A percentile compares a stretch with the other conserved stretches of the same genome.
Conservation (phyloP, 2,113 vertebrate species). For the Thalassoma bifasciatum region DNA sequence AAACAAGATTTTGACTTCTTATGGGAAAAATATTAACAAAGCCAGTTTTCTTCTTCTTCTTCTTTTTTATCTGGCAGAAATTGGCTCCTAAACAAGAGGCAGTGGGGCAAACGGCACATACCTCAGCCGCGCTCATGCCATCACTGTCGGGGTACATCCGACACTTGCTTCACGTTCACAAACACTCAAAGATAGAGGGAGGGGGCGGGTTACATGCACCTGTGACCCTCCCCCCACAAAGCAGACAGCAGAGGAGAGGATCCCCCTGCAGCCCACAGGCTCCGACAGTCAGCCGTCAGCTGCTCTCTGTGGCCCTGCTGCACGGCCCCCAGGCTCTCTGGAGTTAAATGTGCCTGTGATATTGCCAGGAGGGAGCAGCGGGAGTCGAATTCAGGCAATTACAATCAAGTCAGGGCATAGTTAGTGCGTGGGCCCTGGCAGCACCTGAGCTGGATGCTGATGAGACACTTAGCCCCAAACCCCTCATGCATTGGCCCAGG, state of each 20-base stretch:
- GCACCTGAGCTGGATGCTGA: slow-evolving; percentile 99
- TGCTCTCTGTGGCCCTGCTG: slow-evolving; percentile 73
- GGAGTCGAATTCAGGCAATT: slow-evolving; percentile 99
- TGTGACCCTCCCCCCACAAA: slow-evolving; percentile 67
- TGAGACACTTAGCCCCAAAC: slow-evolving; percentile 99
- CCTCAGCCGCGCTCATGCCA: slow-evolving; percentile 51
- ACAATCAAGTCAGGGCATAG: slow-evolving; percentile 99
- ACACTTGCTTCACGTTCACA: slow-evolving; percentile 61
- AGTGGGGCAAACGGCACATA: slow-evolving; percentile 18
- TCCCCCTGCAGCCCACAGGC: slow-evolving; percentile 70
- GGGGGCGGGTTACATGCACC: slow-evolving; percentile 59
- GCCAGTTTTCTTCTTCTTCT: too few relatives aligned
- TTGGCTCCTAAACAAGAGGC: too few relatives aligned
- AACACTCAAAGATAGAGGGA: slow-evolving; percentile 41
- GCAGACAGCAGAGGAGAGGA: slow-evolving; percentile 61
- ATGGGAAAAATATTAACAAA: too few relatives aligned
- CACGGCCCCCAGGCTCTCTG: slow-evolving; percentile 75
- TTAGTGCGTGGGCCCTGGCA: slow-evolving; percentile 93
- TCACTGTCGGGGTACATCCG: slow-evolving; percentile 45
- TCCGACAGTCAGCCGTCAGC: slow-evolving; percentile 75
- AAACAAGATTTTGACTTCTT: too few relatives aligned
- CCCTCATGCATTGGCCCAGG: slow-evolving; percentile 90
- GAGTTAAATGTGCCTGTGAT: slow-evolving; percentile 93
- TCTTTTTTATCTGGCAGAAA: too few relatives aligned
- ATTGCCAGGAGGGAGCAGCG: slow-evolving; percentile 99